These are phyloP conservation scores for Melopsittacus undulatus DNA, from an alignment of 2,797 vertebrate genomes.

Conservation along the genomic window DNA sequence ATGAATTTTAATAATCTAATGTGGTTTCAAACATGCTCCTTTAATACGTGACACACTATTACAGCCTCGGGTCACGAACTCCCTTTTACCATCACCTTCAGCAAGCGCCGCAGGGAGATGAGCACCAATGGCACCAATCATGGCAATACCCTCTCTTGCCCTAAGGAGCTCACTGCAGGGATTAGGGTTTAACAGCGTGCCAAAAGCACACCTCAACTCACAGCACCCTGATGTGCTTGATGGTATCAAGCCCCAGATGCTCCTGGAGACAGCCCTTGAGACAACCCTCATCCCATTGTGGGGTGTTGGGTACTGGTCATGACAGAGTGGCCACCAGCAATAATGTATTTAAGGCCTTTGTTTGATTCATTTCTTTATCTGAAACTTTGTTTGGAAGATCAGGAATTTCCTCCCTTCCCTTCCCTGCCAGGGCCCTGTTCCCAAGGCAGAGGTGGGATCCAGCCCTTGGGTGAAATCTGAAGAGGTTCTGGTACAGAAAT, in stretches of 20 bases:
- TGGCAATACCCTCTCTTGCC: not conserved
- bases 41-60: constrained; percentile 51
- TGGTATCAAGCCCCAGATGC: not conserved
- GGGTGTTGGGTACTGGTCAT: not conserved
- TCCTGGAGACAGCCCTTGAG: not conserved
- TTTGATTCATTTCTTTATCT: not conserved
- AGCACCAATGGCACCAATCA: rapidly evolving
- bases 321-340: rapidly evolving
- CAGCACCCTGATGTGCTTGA: rapidly evolving
- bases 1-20: constrained; percentile 64
- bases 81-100: not conserved
- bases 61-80: constrained; percentile 6
- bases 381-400: not conserved
- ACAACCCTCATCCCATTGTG: rapidly evolving
- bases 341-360: rapidly evolving
- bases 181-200: rapidly evolving
- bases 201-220: not conserved
- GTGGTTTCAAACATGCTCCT: constrained; percentile 41
- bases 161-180: not conserved
- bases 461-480: not conserved
- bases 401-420: not conserved
- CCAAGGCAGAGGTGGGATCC: not conserved
- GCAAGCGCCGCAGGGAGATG: rapidly evolving
- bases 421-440: not conserved
- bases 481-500: not conserved